phyloP scores from a whole-genome alignment of 2,888 invertebrate genomes.

The Omphaloscelis lunosa region DNA sequence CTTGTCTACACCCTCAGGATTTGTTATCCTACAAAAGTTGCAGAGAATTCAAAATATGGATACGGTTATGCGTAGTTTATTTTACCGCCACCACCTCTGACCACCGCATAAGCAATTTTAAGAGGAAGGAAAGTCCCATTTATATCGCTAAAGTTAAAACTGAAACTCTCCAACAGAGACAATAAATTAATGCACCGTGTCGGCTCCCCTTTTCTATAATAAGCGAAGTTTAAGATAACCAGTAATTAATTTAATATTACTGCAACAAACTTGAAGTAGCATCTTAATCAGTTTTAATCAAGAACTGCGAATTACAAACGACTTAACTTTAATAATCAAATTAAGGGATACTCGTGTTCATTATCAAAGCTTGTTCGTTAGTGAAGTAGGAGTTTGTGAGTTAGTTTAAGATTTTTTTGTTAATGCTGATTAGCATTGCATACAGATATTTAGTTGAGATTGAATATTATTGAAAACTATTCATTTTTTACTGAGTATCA shows the following conservation, averaged over 20 bases:
- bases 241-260: conserved; percentile 52
- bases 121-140: background rate
- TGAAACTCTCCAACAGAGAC: background rate
- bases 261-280: conserved; percentile 42
- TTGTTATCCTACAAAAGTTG: too few species aligned
- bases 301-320: conserved; percentile 46
- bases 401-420: background rate
- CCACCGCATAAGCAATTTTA: too few species aligned
- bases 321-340: conserved; percentile 50
- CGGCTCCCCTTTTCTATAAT: background rate
- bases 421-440: background rate
- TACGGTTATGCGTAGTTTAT: too few species aligned
- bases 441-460: too few species aligned
- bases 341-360: conserved; percentile 52
- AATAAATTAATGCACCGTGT: background rate
- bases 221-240: conserved; percentile 33
- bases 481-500: too few species aligned
- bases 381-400: conserved; percentile 22
- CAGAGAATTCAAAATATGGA: too few species aligned
- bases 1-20: too few species aligned
- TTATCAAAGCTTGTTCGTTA: conserved; percentile 51
- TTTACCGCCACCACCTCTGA: too few species aligned
- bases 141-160: background rate
- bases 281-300: conserved; percentile 59
- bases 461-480: too few species aligned